Evolutionary conservation across 2,113 vertebrate genomes (phyloP).

Genomic region (Myrmecobius fasciatus): DNA sequence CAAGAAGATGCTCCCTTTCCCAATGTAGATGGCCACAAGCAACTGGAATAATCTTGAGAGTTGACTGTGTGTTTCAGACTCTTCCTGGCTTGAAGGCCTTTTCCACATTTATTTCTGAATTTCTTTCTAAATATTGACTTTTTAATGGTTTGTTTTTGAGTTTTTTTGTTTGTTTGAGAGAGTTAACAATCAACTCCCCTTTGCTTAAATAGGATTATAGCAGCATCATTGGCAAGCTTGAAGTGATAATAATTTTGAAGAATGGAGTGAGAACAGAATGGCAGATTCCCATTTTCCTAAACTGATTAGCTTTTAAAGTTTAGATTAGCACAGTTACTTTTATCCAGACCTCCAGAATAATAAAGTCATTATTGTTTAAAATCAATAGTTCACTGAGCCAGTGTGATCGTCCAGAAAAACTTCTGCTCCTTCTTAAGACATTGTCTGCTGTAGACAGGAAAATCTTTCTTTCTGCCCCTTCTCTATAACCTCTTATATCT

Average conservation of each 20-base stretch:
- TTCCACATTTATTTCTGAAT: background rate
- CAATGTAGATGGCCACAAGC: background rate
- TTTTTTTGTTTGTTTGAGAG: background rate
- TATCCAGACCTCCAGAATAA: background rate
- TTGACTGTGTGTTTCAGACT: background rate
- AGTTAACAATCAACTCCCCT: background rate
- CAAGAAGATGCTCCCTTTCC: background rate
- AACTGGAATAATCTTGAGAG: background rate
- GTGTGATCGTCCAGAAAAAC: background rate
- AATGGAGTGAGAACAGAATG: background rate
- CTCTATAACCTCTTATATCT: background rate
- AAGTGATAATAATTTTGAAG: background rate
- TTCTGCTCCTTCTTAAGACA: background rate
- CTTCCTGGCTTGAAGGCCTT: background rate
- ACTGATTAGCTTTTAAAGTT: background rate
- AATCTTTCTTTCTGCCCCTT: background rate
- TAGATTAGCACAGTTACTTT: background rate
- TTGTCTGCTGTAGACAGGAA: background rate
- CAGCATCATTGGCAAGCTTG: background rate
- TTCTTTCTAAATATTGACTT: background rate
- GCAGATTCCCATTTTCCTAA: background rate
- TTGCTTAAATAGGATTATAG: background rate
- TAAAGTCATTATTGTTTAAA: background rate
- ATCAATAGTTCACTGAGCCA: background rate
- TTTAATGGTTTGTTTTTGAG: background rate